These are phyloP conservation scores for Pimephales promelas DNA, from an alignment of 2,113 vertebrate genomes.

Conservation along the genomic window DNA sequence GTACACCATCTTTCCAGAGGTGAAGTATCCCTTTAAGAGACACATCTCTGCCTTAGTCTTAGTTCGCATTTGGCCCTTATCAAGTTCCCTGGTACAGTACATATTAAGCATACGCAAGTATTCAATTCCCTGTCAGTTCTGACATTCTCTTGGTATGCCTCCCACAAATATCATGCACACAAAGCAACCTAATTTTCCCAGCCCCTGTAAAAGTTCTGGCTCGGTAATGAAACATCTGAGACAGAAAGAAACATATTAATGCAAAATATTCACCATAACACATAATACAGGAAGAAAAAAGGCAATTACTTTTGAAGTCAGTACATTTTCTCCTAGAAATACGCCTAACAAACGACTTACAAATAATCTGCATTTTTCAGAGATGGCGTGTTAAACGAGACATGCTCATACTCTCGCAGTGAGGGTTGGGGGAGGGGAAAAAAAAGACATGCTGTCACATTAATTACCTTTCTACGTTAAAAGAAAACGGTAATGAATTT, in stretches of 20 bases:
- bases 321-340: constrained; percentile 28
- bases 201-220: not conserved
- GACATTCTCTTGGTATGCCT: constrained; percentile 19
- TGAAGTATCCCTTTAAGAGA: no score
- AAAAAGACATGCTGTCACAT: constrained; percentile 61
- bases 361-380: constrained; percentile 47
- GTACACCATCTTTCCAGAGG: no score
- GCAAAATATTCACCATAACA: constrained; percentile 47
- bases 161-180: constrained; percentile 40
- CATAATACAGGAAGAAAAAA: constrained; percentile 31
- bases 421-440: constrained; percentile 4
- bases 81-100: not conserved
- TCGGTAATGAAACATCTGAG: constrained; percentile 21
- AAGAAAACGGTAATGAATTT: constrained; percentile 62
- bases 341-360: constrained; percentile 57
- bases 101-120: constrained; percentile 23
- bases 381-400: constrained; percentile 27
- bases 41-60: constrained; percentile 2
- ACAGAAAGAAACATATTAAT: constrained; percentile 29
- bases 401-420: constrained; percentile 9
- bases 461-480: constrained; percentile 66
- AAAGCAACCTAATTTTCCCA: constrained; percentile 44
- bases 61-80: constrained; percentile 4
- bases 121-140: constrained; percentile 19
- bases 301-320: constrained; percentile 49